Percentiles rank a stretch among this genome's conserved stretches.
Evolutionary conservation across 2,113 vertebrate genomes (phyloP).

Genomic region (Oryzias curvinotus): DNA sequence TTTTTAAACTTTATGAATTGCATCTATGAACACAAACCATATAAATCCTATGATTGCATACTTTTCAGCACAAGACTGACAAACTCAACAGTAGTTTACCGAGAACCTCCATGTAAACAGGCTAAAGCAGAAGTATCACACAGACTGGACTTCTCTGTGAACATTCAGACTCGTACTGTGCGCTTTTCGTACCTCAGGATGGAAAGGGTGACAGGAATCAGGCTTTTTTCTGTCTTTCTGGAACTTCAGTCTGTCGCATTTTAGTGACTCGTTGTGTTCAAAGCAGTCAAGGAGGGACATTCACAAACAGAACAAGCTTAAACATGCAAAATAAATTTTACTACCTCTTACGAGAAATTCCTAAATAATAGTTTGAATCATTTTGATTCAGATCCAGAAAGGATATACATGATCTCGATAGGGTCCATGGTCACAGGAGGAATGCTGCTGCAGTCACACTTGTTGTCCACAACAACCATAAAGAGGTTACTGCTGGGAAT

Average conservation of each 20-base stretch:
- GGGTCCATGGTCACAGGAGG: conserved; percentile 93
- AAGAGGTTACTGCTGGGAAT: conserved; percentile 99
- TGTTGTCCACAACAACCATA: conserved; percentile 98
- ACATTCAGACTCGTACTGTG: neutral
- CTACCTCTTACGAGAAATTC: neutral
- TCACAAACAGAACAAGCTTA: neutral
- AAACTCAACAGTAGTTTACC: neutral
- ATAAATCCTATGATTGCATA: too few species aligned
- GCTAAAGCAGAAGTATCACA: neutral
- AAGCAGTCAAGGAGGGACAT: conserved; percentile 82
- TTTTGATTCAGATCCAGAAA: conserved; percentile 52
- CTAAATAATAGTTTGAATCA: too few species aligned
- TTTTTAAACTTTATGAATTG: too few species aligned
- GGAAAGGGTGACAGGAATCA: conserved; percentile 95
- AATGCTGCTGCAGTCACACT: conserved; percentile 88
- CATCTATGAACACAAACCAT: too few species aligned
- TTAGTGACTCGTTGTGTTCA: conserved; percentile 97
- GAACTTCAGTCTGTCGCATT: conserved; percentile 95
- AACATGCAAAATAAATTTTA: neutral
- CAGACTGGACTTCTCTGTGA: neutral
- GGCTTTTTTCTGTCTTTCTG: conserved; percentile 97
- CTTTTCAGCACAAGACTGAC: too few species aligned
- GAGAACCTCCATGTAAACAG: neutral
- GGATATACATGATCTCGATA: conserved; percentile 99
- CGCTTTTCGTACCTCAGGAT: conserved; percentile 83